Base-by-base conservation (phyloP, 2,797 vertebrate genomes). In the Petrocephalus sullivani region DNA sequence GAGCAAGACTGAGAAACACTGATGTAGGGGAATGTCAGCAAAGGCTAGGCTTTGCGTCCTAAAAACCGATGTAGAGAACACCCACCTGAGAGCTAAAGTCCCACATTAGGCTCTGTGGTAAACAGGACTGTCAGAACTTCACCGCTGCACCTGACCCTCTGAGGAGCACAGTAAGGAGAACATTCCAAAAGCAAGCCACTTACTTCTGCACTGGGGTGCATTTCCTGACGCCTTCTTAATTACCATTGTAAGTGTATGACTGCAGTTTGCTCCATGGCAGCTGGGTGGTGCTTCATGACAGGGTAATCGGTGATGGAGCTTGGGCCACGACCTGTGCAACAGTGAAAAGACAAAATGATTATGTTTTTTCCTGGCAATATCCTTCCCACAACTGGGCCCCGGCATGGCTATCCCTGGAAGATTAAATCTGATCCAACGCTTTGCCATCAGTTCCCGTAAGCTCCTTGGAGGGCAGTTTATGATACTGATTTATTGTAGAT, bases 401-500 rank as follows among this genome's bases (percentile, higher is more conserved):
- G 53, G 57, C 28, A 56, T 51, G 46, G 16, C 49, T 41, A 14
- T 41, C 5, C 9, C 61, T 56, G 28, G 87, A n/a, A 78, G 28
- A 51, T 71, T 21, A 61, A 51, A 16, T 60, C n/a, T 41, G 33
- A 60, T 19, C 33, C 87, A 61, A 64, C 1, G 46, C n/a, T 78
- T n/a, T 46, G 71, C 71, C 28, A 37, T 56, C 9, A 67, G 51
- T 54, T 85, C 28, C n/a, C 21, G 16, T 49, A 67, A 57, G 37
- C 19, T 85, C 8, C 57, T 12, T 51, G n/a, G 57, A 87, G 4
- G 14, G 54, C 57, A 64, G 23, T 49, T 67, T 4, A 71, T 85
- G 23, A 71, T 14, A 41, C 49, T 57, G 88, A 57, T 78, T 86
- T 75, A 58, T 88, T n/a, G 21, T 51, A 86, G 49, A 85, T 33